Base-by-base conservation (phyloP, 2,888 invertebrate species). In the Acrobasis consociella region DNA sequence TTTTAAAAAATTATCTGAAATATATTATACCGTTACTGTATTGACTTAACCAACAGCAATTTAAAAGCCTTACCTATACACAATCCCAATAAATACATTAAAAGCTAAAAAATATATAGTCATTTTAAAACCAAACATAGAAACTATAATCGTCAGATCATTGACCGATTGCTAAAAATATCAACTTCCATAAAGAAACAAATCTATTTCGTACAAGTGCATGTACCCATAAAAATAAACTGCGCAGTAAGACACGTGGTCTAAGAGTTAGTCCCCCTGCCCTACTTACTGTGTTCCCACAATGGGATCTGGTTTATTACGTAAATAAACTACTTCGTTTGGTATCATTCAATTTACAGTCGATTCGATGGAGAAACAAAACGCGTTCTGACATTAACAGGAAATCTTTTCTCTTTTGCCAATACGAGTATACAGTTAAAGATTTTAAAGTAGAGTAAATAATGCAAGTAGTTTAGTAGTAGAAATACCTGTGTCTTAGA, bases 231-330 rank as follows among this genome's bases (percentile, higher is more conserved):
- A 73, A 73, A 71, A 71, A 51, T 69, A 72, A 74, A 79, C 77
- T 80, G 75, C 82, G 82, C 64, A 81, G 67, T 67, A 65, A 72
- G 51, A 73, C 81, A 80, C 80, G 81, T 81, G 80, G 75, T 61
- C 15, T 50, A 2, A 16, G 22, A 59, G 31, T 31, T 10, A 46
- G 69, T 65, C 71, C 74, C 74, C 73, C 68, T 78, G 82, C 72
- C 81, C 81, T 72, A 81, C 60, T 71, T 79, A 60, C 31, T 42
- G 42, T 22, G 17, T 56, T 71, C 71, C 71, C 71, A 72, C 70
- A 67, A 51, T 60, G 65, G 55, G 58, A 66, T 69, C 66, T 62
- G 62, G 38, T 58, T 65, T 68, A 72, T 72, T 72, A 39, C 55
- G 39, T 16, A 56, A 39, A 56, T 56, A 42, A 17, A 56, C 55